Conservation (phyloP, 37 sponge, comb jelly and placozoan genomes). For the Bolinopsis microptera region DNA sequence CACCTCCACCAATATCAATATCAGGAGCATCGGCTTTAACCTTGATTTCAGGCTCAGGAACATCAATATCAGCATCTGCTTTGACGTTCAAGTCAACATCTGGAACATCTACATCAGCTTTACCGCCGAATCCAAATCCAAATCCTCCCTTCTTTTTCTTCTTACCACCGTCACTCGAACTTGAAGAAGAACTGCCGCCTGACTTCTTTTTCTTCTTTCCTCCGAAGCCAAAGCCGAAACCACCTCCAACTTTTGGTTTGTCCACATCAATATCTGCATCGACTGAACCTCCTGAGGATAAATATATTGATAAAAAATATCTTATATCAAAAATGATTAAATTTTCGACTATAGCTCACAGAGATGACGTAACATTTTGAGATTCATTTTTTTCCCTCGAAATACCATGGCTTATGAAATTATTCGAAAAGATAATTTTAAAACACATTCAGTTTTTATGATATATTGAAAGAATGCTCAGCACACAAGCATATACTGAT, state of each 20-base stretch:
- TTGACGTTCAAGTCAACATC: neutral
- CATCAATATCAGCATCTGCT: conserved; percentile 1
- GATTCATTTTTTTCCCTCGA: too few species aligned
- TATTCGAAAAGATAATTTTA: too few species aligned
- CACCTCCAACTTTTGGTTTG: neutral
- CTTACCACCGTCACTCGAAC: neutral
- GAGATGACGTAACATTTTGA: too few species aligned
- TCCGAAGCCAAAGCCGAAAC: conserved; percentile 50
- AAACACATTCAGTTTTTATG: neutral
- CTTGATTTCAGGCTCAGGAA: neutral
- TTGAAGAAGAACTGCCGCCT: neutral
- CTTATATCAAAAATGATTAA: too few species aligned
- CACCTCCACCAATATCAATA: neutral
- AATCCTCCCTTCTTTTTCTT: conserved; percentile 59
- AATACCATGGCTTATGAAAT: too few species aligned
- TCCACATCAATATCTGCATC: conserved; percentile 26
- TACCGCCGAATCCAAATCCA: conserved; percentile 26
- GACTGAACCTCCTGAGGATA: neutral
- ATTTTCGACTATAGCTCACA: too few species aligned
- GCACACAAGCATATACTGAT: too few species aligned
- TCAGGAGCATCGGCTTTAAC: neutral
- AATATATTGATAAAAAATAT: too few species aligned
- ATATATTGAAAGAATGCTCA: too few species aligned
- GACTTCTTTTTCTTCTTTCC: neutral
- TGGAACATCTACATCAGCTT: neutral